Conservation (phyloP, 2,888 invertebrate genomes). For the Agrotis segetum region DNA sequence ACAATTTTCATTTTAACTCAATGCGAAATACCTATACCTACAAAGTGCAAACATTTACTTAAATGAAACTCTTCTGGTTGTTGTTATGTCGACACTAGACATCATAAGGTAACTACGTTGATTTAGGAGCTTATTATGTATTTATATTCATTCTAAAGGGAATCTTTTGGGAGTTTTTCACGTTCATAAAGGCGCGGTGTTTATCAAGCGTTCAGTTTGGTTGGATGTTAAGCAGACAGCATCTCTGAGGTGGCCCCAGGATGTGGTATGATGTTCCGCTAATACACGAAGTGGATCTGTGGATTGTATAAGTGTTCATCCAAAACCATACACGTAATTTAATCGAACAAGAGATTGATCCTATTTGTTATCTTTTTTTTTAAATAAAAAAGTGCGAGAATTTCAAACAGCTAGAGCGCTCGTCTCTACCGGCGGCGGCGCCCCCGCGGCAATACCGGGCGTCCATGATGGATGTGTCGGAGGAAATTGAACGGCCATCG, state of each 20-base stretch:
- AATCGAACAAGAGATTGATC: too few relatives aligned
- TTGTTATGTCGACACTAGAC: background rate
- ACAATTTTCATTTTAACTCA: too few relatives aligned
- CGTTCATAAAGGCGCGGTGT: slow-evolving; percentile 11
- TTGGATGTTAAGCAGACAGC: slow-evolving; percentile 9
- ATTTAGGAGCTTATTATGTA: slow-evolving; percentile 1
- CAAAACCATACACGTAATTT: too few relatives aligned
- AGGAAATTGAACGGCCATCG: slow-evolving; percentile 72
- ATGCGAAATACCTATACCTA: background rate
- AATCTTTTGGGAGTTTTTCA: slow-evolving; percentile 9
- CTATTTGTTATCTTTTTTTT: too few relatives aligned
- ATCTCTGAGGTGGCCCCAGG: slow-evolving; percentile 27
- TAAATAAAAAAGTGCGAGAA: too few relatives aligned
- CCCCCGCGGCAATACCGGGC: slow-evolving; percentile 30
- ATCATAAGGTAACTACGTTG: slow-evolving; percentile 16
- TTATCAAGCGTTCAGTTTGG: slow-evolving; percentile 18
- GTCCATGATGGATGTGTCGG: slow-evolving; percentile 70
- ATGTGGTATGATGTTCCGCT: slow-evolving; percentile 6
- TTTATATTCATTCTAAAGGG: too few relatives aligned
- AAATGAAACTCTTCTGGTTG: background rate
- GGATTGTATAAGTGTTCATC: slow-evolving; percentile 7
- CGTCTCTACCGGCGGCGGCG: too few relatives aligned
- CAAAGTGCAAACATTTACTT: background rate
- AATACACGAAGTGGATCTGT: slow-evolving; percentile 15
- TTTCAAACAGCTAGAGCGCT: too few relatives aligned